These are phyloP conservation scores for Drosophila demipolita DNA, from an alignment of 2,888 invertebrate genomes.

Conservation along the genomic window DNA sequence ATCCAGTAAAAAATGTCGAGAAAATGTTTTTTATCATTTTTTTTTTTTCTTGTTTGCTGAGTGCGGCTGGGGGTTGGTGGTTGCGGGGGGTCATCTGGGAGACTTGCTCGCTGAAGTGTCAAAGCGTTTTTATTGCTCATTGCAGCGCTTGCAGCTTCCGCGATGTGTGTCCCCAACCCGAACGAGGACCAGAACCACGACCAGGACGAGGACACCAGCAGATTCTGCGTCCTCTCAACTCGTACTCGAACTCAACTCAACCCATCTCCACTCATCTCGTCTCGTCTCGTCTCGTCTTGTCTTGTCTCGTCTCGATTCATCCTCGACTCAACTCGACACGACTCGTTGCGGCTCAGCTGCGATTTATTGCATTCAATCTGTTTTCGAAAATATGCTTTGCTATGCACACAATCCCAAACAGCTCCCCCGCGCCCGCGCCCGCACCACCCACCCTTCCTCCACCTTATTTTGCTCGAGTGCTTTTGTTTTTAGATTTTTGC, in stretches of 20 bases:
- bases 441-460: neutral
- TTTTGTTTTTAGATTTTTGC: constrained; percentile 2
- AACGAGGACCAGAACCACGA: neutral
- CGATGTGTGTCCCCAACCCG: neutral
- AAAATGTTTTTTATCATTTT: neutral
- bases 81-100: constrained; percentile 17
- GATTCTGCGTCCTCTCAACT: constrained; percentile 23
- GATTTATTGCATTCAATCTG: constrained; percentile 69
- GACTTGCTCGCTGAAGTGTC: constrained; percentile 56
- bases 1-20: neutral
- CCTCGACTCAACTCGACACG: constrained; percentile 21
- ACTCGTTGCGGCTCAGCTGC: constrained; percentile 48
- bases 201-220: constrained; percentile 12
- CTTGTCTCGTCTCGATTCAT: constrained; percentile 1
- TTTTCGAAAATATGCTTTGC: constrained; percentile 35
- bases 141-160: constrained; percentile 46
- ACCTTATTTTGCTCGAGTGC: neutral
- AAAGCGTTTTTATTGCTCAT: constrained; percentile 69
- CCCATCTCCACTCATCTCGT: neutral
- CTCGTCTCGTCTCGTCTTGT: neutral
- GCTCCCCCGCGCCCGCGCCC: neutral
- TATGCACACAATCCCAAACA: too few relatives aligned
- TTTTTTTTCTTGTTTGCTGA: neutral
- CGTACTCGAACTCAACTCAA: neutral
- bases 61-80: neutral